A percentile compares a stretch with the other conserved stretches of the same genome.
Conservation (phyloP, 2,113 vertebrate genomes). For the Grantiella picta region DNA sequence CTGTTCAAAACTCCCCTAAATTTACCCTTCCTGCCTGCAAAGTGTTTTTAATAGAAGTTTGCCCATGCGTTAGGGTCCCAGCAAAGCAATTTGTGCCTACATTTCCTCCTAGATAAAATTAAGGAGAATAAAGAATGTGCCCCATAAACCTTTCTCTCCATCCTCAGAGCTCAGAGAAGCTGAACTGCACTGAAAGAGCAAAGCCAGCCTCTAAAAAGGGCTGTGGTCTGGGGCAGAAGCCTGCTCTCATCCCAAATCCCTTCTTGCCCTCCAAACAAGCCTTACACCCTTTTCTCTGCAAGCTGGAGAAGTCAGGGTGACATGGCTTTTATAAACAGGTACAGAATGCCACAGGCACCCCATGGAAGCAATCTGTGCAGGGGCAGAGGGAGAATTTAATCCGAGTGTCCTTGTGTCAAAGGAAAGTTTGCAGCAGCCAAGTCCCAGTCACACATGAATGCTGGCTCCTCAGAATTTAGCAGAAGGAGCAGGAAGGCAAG, state of each 20-base stretch:
- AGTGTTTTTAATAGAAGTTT: background rate
- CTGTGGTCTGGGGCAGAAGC: background rate
- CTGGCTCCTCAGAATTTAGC: background rate
- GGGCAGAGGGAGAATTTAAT: background rate
- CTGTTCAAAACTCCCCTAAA: background rate
- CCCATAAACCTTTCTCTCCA: background rate
- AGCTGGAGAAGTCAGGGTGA: background rate
- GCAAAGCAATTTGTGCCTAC: background rate
- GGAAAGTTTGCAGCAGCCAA: background rate
- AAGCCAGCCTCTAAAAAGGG: background rate
- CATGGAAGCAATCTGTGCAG: background rate
- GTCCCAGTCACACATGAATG: background rate
- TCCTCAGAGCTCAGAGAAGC: background rate
- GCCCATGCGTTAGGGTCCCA: background rate
- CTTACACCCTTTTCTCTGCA: background rate
- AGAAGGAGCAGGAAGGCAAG: slow-evolving; percentile 29
- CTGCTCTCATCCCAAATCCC: background rate
- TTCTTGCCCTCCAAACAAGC: background rate
- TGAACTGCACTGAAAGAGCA: background rate
- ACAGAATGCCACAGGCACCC: background rate
- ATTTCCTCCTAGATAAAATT: background rate
- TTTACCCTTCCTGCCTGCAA: background rate
- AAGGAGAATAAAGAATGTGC: background rate
- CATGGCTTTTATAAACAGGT: background rate
- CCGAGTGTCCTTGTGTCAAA: background rate